Conservation (phyloP, 1,140 invertebrate species). For the Saccostrea echinata region DNA sequence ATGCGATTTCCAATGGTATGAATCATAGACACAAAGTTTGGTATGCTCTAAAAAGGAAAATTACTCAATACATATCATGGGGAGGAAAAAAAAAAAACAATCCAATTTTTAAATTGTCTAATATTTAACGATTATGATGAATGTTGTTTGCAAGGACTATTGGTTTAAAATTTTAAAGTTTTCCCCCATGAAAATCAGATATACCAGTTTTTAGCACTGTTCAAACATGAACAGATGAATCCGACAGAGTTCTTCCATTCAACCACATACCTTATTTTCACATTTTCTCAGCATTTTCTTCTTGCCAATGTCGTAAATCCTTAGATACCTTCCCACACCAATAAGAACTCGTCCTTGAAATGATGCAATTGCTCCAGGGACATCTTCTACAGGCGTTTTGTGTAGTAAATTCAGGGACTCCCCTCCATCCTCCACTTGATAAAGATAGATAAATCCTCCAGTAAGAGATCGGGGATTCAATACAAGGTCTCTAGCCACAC, state of each 20-base stretch:
- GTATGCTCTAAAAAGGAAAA: slow-evolving; percentile 81
- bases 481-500: slow-evolving; percentile 94
- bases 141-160: too few relatives aligned
- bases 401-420: slow-evolving; percentile 94
- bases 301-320: slow-evolving; percentile 98
- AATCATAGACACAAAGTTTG: slow-evolving; percentile 95
- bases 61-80: background rate
- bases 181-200: too few relatives aligned
- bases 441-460: slow-evolving; percentile 93
- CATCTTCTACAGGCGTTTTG: slow-evolving; percentile 96
- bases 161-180: too few relatives aligned
- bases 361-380: slow-evolving; percentile 81
- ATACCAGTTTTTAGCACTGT: background rate
- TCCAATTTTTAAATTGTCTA: too few relatives aligned
- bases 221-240: background rate
- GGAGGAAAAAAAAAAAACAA: background rate
- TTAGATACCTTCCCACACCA: slow-evolving; percentile 93
- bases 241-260: background rate
- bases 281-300: slow-evolving; percentile 98
- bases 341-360: slow-evolving; percentile 95
- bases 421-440: slow-evolving; percentile 85
- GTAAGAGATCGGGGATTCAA: slow-evolving; percentile 91
- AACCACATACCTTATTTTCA: slow-evolving; percentile 92
- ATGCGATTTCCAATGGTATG: slow-evolving; percentile 96
- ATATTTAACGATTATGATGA: too few relatives aligned